Evolutionary conservation across 2,888 invertebrate species (phyloP), one percentile per base, ranked within the genome.

Genomic region (Cryptocephalus moraei): DNA sequence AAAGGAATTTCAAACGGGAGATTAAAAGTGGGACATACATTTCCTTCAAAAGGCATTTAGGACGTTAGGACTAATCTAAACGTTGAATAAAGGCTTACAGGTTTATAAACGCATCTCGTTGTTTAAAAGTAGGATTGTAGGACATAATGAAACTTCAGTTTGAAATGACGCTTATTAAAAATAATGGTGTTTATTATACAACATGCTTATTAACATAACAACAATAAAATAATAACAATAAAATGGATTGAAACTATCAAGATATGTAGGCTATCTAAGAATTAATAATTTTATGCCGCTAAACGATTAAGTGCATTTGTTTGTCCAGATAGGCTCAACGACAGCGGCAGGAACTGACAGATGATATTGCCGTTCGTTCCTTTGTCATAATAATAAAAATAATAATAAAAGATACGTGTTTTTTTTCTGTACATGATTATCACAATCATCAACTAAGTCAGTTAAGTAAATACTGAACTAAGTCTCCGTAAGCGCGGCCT

Each of bases 141-240:
- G 22, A 22, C 3, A 22, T 6, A 22, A 22, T 22, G 22, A 22
- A 22, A 22, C 22, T 22, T 22, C 22, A 22, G 22, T 6, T 22
- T 22, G 22, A 22, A 6, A 2, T 2, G 22, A 22, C 22, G n/a
- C 58, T 46, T 64, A 65, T 68, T 69, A 68, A 68, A 68, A 69
- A 68, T 68, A 68, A 59, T 65, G 68, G 67, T 67, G 65, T 68
- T 64, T 68, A 69, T 70, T 62, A 65, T 69, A 70, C 67, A 69
- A 68, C 63, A 67, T 64, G 62, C 65, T 65, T 67, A 64, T 65
- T 62, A 68, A 66, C 61, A 69, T 68, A 69, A 68, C 68, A 71
- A 69, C 69, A 71, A 70, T 66, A 68, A 67, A 69, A 64, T 68
- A 65, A 68, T 68, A 70, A 71, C 69, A 70, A 67, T 65, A 65